phyloP scores from a whole-genome alignment of 2,888 invertebrate genomes.

The Lasioglossum oenotherae region DNA sequence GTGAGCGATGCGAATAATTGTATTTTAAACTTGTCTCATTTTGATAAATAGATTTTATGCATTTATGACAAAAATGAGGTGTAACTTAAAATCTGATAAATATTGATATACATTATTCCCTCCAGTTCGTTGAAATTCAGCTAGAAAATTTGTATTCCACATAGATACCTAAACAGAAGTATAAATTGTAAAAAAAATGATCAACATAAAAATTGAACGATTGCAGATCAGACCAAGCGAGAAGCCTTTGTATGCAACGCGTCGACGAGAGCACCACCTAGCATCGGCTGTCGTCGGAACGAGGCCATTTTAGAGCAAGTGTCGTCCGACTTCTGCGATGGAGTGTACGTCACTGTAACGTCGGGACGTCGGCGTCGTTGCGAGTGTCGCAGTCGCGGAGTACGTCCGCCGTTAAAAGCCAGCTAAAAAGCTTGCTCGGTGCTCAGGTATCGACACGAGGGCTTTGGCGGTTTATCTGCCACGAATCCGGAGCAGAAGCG shows the following conservation, averaged over 20 bases:
- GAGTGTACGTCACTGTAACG: background rate
- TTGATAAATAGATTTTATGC: no score
- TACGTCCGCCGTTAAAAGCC: background rate
- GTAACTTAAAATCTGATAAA: no score
- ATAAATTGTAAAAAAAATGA: no score
- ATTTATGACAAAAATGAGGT: no score
- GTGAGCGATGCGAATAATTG: no score
- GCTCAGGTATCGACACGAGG: constrained; percentile 2
- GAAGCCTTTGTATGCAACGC: background rate
- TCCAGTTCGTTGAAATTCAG: no score
- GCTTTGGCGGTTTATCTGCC: constrained; percentile 26
- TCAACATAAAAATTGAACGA: background rate
- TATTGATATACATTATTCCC: no score
- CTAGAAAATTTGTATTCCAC: no score
- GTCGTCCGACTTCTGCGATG: background rate
- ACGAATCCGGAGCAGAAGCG: constrained; percentile 46
- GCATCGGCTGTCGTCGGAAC: background rate
- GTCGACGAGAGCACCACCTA: background rate
- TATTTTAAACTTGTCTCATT: no score
- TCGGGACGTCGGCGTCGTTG: background rate
- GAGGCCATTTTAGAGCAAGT: background rate
- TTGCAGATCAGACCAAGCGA: background rate
- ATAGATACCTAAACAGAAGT: no score
- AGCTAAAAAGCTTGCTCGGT: background rate
- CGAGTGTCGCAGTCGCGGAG: background rate